Evolutionary conservation across 2,113 vertebrate genomes (phyloP).

Genomic region (Gymnocephalus cernua): DNA sequence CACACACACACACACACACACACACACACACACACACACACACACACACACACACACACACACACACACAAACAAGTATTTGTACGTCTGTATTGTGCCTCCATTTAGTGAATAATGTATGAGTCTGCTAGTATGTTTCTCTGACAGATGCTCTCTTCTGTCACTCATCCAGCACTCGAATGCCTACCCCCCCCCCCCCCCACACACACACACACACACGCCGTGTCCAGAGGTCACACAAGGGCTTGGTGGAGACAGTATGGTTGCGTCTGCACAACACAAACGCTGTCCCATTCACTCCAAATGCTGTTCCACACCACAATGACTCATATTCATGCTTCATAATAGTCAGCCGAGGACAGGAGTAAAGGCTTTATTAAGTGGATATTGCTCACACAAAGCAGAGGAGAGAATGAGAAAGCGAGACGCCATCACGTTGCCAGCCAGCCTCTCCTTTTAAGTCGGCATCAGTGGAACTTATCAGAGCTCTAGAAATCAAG

Average conservation of each 20-base stretch:
- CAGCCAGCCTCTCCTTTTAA: constrained; percentile 55
- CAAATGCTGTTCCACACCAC: constrained; percentile 6
- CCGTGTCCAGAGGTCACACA: constrained; percentile 70
- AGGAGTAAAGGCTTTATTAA: constrained; percentile 47
- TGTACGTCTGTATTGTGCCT: constrained; percentile 49
- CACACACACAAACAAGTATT: background rate
- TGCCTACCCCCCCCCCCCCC: background rate
- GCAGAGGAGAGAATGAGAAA: constrained; percentile 30
- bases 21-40: constrained; percentile 39
- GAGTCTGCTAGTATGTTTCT: constrained; percentile 63
- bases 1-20: constrained; percentile 2
- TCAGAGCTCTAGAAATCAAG: constrained; percentile 71
- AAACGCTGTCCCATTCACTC: constrained; percentile 9
- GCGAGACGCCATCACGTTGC: constrained; percentile 16
- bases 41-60: constrained; percentile 20
- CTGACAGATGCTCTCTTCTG: constrained; percentile 81
- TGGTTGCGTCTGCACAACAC: constrained; percentile 8
- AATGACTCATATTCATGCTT: constrained; percentile 16
- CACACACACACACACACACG: constrained; percentile 11
- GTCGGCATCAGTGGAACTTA: constrained; percentile 59
- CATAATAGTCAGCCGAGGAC: constrained; percentile 11
- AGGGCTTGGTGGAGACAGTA: constrained; percentile 48
- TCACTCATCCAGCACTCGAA: constrained; percentile 69
- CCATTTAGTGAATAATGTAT: constrained; percentile 80
- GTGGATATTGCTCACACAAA: constrained; percentile 50